A percentile compares a stretch with the other conserved stretches of the same genome.
Evolutionary conservation across 2,113 vertebrate species (phyloP).

Genomic region (Mormyrus iriodes): DNA sequence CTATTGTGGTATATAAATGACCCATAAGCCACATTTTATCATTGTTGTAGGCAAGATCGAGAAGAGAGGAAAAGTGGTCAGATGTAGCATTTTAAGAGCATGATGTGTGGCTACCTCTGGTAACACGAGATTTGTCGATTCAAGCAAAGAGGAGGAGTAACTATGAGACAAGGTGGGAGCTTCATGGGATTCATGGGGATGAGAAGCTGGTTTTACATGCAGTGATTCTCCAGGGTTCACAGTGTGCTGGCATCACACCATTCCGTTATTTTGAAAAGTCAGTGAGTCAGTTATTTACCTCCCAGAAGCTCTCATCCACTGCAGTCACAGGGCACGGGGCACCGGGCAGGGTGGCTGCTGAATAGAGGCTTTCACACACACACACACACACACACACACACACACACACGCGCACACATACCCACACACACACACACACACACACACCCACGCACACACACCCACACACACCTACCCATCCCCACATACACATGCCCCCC

Average conservation of each 20-base stretch:
- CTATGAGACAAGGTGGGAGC: background rate
- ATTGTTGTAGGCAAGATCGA: background rate
- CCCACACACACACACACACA: background rate
- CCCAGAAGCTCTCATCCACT: background rate
- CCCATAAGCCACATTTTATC: background rate
- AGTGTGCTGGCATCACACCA: background rate
- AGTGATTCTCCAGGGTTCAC: background rate
- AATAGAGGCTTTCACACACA: background rate
- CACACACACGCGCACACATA: background rate
- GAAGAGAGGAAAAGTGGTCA: background rate
- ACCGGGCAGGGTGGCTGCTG: background rate
- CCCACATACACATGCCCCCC: background rate
- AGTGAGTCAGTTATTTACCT: background rate
- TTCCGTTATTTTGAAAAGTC: background rate
- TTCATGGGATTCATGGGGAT: background rate
- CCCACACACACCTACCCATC: background rate
- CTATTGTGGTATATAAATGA: background rate
- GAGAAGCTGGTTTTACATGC: background rate
- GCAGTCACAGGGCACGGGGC: background rate
- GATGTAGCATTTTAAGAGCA: background rate
- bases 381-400: background rate
- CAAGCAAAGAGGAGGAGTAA: background rate
- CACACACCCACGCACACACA: too few species aligned
- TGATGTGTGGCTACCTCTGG: background rate
- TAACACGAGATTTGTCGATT: background rate